Conservation (phyloP, 2,888 invertebrate species). For the Caprella mutica region DNA sequence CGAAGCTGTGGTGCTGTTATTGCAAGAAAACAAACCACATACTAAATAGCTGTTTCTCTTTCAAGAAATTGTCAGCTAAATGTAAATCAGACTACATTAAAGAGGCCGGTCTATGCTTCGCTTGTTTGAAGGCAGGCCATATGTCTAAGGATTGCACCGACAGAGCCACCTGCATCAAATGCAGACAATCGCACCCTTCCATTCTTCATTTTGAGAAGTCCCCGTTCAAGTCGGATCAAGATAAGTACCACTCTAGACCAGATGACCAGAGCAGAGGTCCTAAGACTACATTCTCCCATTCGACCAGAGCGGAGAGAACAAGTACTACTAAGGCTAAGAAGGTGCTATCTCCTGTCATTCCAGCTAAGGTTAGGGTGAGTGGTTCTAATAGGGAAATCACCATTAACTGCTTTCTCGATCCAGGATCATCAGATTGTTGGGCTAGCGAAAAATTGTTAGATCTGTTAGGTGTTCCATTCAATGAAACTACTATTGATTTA, state of each 20-base stretch:
- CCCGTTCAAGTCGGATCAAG: background rate
- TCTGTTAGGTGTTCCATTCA: background rate
- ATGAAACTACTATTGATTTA: background rate
- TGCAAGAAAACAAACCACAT: no score
- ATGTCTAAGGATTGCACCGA: background rate
- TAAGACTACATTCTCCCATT: background rate
- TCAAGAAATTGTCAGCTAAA: no score
- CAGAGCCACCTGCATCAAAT: background rate
- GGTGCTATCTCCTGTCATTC: background rate
- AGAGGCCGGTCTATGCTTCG: background rate
- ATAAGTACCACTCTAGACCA: background rate
- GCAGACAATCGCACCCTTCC: background rate
- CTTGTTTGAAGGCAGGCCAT: background rate
- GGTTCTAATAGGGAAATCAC: background rate
- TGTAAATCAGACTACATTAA: background rate
- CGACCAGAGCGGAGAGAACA: background rate
- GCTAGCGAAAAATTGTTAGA: background rate
- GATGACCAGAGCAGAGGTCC: background rate
- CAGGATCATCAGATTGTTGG: background rate
- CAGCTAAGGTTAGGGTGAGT: background rate
- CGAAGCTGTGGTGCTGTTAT: no score
- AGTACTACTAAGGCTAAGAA: background rate
- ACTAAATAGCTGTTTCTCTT: no score
- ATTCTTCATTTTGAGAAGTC: background rate
- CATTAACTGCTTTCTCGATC: background rate